Evolutionary conservation across 2,113 vertebrate species (phyloP).

Genomic region (Phoenicopterus ruber): DNA sequence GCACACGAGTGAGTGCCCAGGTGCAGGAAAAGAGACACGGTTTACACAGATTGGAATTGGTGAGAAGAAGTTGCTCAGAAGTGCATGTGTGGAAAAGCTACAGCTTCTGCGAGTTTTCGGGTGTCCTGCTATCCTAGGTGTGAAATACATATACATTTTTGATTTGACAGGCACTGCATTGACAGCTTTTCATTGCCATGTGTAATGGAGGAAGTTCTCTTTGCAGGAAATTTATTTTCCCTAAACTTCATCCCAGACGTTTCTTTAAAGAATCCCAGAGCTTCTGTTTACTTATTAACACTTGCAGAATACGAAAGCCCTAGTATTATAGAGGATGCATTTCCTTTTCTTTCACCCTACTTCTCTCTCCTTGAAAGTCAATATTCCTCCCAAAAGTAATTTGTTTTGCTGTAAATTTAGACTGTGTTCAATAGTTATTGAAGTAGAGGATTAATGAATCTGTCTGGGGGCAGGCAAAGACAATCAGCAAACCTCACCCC

Average conservation of each 20-base stretch:
- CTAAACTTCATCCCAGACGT: background rate
- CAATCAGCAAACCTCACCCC: background rate
- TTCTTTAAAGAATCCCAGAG: background rate
- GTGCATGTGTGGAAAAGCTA: background rate
- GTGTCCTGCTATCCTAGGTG: background rate
- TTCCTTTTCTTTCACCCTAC: background rate
- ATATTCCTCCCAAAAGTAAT: background rate
- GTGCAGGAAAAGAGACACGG: background rate
- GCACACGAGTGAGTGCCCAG: background rate
- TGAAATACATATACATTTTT: background rate
- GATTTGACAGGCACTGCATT: background rate
- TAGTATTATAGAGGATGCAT: background rate
- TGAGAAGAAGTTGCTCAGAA: background rate
- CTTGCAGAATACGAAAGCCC: background rate
- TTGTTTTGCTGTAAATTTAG: conserved; percentile 24
- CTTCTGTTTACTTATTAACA: background rate
- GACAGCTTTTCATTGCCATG: background rate
- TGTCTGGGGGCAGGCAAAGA: background rate
- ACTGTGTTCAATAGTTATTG: background rate
- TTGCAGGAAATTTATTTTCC: background rate
- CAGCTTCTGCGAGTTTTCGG: background rate
- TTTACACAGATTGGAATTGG: background rate
- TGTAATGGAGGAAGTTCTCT: background rate
- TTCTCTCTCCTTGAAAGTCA: background rate
- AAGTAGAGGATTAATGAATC: background rate